These are phyloP conservation scores for Epinephelus lanceolatus DNA, from an alignment of 2,113 vertebrate species.

Conservation along the genomic window DNA sequence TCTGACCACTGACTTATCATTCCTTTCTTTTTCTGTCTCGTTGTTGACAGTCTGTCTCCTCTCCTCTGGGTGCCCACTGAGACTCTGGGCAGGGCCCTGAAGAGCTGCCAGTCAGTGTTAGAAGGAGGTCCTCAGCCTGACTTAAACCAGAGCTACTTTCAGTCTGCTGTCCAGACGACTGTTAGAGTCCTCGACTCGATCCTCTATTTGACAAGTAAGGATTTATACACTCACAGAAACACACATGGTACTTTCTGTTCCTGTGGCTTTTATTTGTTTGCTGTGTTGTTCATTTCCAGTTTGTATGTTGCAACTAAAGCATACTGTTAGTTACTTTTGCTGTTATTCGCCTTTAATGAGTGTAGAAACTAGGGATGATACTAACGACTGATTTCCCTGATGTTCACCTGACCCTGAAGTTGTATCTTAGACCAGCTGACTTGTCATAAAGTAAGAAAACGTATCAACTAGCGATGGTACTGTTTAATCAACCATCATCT, in stretches of 20 bases:
- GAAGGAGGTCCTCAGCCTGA: conserved; percentile 69
- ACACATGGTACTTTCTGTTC: neutral
- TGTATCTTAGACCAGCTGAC: too few species aligned
- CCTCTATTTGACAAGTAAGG: conserved; percentile 90
- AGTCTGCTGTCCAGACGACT: conserved; percentile 61
- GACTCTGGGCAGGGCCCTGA: conserved; percentile 78
- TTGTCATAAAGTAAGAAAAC: too few species aligned
- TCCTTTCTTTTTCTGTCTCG: neutral
- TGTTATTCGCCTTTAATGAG: neutral
- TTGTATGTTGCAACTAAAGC: neutral
- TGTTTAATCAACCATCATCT: too few species aligned
- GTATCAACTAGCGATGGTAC: too few species aligned
- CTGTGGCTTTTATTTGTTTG: neutral
- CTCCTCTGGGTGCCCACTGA: conserved; percentile 72
- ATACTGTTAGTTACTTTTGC: neutral
- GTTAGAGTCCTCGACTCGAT: conserved; percentile 90
- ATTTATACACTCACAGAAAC: neutral
- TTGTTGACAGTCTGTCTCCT: conserved; percentile 30
- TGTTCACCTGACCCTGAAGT: too few species aligned
- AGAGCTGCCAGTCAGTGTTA: conserved; percentile 87
- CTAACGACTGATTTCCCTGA: too few species aligned
- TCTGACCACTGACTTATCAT: too few species aligned
- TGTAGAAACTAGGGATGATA: too few species aligned
- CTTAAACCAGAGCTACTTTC: conserved; percentile 51
- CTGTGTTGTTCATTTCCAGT: neutral